phyloP scores from a whole-genome alignment of 2,797 vertebrate genomes.

The Labeo calbasu region DNA sequence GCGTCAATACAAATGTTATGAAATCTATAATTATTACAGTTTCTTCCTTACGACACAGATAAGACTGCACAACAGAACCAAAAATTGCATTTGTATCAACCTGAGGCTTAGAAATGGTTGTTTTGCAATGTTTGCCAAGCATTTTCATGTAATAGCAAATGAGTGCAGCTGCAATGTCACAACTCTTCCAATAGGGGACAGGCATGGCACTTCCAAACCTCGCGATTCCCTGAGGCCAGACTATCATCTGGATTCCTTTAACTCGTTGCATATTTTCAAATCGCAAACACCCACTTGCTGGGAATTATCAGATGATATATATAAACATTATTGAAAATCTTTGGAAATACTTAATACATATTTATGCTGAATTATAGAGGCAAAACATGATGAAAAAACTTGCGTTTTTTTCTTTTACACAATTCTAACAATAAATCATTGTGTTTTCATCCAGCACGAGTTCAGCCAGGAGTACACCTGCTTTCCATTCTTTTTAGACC shows the following conservation, averaged over 20 bases:
- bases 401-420: constrained; percentile 24
- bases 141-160: constrained; percentile 1
- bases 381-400: constrained; percentile 43
- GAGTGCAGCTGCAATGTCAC: constrained; percentile 41
- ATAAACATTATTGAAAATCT: constrained; percentile 55
- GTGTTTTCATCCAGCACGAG: constrained; percentile 35
- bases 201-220: constrained; percentile 52
- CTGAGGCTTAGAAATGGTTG: constrained; percentile 58
- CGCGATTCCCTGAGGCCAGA: constrained; percentile 64
- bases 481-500: constrained; percentile 47
- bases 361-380: constrained; percentile 58
- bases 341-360: constrained; percentile 63
- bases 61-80: constrained; percentile 43
- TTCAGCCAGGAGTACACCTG: constrained; percentile 52
- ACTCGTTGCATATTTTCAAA: constrained; percentile 56
- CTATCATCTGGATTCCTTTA: constrained; percentile 55
- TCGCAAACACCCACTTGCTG: constrained; percentile 48
- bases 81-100: constrained; percentile 48
- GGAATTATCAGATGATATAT: constrained; percentile 49
- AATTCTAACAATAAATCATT: constrained; percentile 38
- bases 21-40: constrained; percentile 13
- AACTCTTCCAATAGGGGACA: constrained; percentile 61
- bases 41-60: constrained; percentile 38
- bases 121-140: constrained; percentile 42
- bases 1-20: constrained; percentile 28